Base-by-base conservation (phyloP, 1,140 invertebrate species). In the Drosophila kepulauana region DNA sequence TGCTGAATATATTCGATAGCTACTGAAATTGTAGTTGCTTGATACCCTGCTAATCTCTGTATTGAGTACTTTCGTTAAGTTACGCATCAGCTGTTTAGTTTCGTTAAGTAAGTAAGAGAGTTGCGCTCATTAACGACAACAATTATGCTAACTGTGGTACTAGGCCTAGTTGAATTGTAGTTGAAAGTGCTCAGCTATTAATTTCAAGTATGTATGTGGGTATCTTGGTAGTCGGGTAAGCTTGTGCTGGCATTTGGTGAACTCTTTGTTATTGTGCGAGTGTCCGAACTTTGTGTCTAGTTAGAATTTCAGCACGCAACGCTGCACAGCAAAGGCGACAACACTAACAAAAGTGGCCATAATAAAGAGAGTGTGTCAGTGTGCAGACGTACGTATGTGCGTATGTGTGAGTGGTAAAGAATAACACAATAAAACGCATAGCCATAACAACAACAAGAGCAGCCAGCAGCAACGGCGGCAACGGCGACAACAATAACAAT, bases 341-440 rank as follows among this genome's bases (percentile, higher is more conserved):
- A 71, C 49, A 77, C 65, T 66, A 67, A 78, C 71, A 88, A 76
- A 80, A 87, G 62, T 87, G 84, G 80, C 82, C 54, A 86, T 79
- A 82, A 86, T 64, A 63, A 70, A 69, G 59, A 69, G 59, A 58
- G 38, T 43, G 52, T 30, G 51, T 41, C 7, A 41, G 71, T 48
- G 57, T 68, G 70, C 13, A 28, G 3, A 8, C 7, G 6, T 2
- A 2, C 1, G 64, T 35, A 52, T 48, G 52, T 51, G 63, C n/a
- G 33, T 11, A 25, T 45, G 67, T 58, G 66, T 57, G 48, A 25
- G 20, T 33, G 58, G 25, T 35, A 52, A 59, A 59, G 67, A 58
- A 61, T 58, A 75, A 71, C 38, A 75, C 59, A 75, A 71, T 54
- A 59, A 70, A 45, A 7, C 57, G 20, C 57, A 67, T 10, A 69